Evolutionary conservation across 1,140 invertebrate genomes (phyloP), one percentile per base, ranked within the genome.

Genomic region (Gryon sp.): DNA sequence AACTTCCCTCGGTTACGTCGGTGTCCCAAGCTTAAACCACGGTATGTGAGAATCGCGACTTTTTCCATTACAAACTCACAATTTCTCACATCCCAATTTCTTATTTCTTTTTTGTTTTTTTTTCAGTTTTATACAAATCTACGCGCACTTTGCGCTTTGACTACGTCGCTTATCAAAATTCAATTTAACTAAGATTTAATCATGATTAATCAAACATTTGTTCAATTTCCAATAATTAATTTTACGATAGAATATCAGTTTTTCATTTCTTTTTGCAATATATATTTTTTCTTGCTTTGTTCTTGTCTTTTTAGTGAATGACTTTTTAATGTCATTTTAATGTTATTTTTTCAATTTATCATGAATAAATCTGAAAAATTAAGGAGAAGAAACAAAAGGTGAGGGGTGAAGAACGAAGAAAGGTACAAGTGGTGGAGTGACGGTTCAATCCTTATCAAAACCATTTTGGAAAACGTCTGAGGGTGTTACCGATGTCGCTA

Each of bases 401-500:
- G 8, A 7, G 28, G 16, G n/a, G 26, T 43, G 50, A 60, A 59
- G 32, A 59, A 45, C 52, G 55, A 76, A 46, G 48, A 69, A 53
- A 60, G 30, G 62, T 50, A 12, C 53, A 48, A 70, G 34, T 53
- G 20, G 24, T 59, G 32, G 46, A 57, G 41, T 46, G 19, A 55
- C 50, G 22, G 73, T 78, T 78, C 76, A 80, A 68, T 81, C 83
- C 82, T 79, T 68, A 75, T 85, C 79, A 89, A 88, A 88, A 88
- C 87, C 87, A 88, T 84, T 88, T 89, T 82, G 87, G 87, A 86
- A 89, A 87, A 88, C 87, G 86, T 84, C 81, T 89, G 83, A 88
- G 85, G 86, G 82, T 82, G 86, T 89, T 89, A 88, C 88, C 87
- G 87, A 87, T 84, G 88, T 89, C 88, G 76, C 79, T 84, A 81